Percentiles rank a stretch among this genome's conserved stretches.
These are phyloP conservation scores for Perca flavescens DNA, from an alignment of 2,113 vertebrate species.

Conservation along the genomic window DNA sequence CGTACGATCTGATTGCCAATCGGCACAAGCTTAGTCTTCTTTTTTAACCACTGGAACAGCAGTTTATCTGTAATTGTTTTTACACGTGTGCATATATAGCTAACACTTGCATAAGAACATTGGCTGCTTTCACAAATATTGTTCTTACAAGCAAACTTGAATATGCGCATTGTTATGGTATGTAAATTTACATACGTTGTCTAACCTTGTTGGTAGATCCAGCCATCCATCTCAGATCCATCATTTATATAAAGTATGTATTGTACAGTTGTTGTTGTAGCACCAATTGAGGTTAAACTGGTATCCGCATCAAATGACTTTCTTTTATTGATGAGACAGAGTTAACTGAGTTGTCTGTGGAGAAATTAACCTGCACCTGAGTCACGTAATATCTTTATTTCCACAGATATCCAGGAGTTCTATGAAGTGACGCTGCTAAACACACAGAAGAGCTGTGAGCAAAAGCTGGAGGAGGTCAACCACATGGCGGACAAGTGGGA, in stretches of 20 bases:
- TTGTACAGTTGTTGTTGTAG: not conserved
- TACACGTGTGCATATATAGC: not conserved
- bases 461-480: conserved; percentile 93
- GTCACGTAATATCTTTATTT: conserved; percentile 27
- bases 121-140: not conserved
- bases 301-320: not conserved
- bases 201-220: not conserved
- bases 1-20: too few species aligned
- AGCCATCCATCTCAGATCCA: not conserved
- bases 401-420: conserved; percentile 96
- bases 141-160: not conserved
- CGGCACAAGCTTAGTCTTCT: too few species aligned
- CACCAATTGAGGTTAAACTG: not conserved
- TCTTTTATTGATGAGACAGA: not conserved
- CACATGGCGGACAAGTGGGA: conserved; percentile 92
- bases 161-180: not conserved
- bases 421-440: conserved; percentile 94
- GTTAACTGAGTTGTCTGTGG: not conserved
- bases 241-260: not conserved
- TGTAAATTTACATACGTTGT: too few species aligned
- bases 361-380: not conserved
- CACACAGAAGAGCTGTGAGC: conserved; percentile 91
- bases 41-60: too few species aligned
- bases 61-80: not conserved
- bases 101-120: not conserved